A percentile compares a stretch with the other conserved stretches of the same genome.
Evolutionary conservation across 2,797 vertebrate genomes (phyloP).

Genomic region (Rhinoraja longicauda): DNA sequence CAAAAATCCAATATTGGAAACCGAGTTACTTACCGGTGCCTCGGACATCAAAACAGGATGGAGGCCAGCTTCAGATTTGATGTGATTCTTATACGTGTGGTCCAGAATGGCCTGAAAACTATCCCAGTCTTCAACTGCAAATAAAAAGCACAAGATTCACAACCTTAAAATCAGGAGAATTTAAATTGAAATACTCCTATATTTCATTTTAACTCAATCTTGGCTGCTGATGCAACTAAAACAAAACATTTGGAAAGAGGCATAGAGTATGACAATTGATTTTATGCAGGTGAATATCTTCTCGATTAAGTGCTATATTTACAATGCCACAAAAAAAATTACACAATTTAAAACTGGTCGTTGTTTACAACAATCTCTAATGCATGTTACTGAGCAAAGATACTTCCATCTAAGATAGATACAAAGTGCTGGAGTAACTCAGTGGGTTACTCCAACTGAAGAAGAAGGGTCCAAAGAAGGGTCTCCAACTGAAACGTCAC

Average conservation of each 20-base stretch:
- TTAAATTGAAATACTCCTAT: background rate
- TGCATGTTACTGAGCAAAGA: background rate
- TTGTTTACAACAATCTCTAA: background rate
- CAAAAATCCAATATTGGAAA: background rate
- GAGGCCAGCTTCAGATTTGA: constrained; percentile 93
- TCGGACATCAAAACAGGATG: constrained; percentile 98
- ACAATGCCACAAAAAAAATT: background rate
- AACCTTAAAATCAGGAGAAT: background rate
- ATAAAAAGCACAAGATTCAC: background rate
- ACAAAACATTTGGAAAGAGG: background rate
- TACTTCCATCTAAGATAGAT: too few species aligned
- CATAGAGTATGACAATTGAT: background rate
- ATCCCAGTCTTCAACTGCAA: constrained; percentile 96
- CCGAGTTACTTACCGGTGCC: constrained; percentile 76
- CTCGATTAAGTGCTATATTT: background rate
- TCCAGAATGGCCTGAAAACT: constrained; percentile 97
- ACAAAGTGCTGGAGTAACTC: too few species aligned
- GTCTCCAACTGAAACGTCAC: too few species aligned
- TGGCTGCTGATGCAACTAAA: background rate
- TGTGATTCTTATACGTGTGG: constrained; percentile 97
- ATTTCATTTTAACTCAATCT: background rate
- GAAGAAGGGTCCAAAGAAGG: too few species aligned
- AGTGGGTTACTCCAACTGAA: too few species aligned
- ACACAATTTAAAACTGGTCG: background rate
- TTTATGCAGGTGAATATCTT: background rate